Evolutionary conservation across 2,797 vertebrate genomes (phyloP), one percentile per base, ranked within the genome.

Genomic region (Cheirogaleus major): DNA sequence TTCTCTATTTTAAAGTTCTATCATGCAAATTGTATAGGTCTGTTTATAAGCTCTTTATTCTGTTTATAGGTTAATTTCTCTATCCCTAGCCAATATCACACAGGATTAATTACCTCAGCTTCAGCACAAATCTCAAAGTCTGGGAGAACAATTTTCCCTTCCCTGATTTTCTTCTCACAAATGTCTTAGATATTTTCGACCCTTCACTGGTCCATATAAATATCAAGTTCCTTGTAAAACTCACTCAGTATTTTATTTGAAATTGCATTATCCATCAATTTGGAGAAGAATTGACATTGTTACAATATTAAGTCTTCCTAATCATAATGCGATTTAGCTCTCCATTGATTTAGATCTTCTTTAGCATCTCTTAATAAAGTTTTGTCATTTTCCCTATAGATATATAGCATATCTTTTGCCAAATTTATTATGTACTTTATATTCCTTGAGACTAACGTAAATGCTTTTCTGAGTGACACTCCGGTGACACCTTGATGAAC

Each of bases 51-150:
- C 22, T 80, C 38, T 67, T 18, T 0, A 0, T 45, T 48, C n/a
- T 27, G 12, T 20, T 30, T 57, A 7, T 17, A 30, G 43, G n/a
- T 11, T 69, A 10, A 15, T 32, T 30, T 50, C 22, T 25, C 35
- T 50, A 6, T 10, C 13, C 4, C 23, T 6, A 13, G 1, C 7
- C 14, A 11, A 0, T 4, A 2, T 17, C 67, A 20, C 41, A 45
- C 4, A 48, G 27, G 4, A 1, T 50, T 32, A 11, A 27, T 15
- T 27, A 45, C 5, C 10, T 1, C 5, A 23, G 45, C 41, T 69
- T 45, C 69, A 59, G 50, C 75, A 7, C 17, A 14, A 61, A 18
- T 30, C 38, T 45, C 9, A 2, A 75, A 2, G 43, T 48, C 30
- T 9, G 18, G 41, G 14, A 17, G 13, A 84, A 52, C 38, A 20